phyloP scores from a whole-genome alignment of 2,113 vertebrate genomes.

The Strix uralensis region DNA sequence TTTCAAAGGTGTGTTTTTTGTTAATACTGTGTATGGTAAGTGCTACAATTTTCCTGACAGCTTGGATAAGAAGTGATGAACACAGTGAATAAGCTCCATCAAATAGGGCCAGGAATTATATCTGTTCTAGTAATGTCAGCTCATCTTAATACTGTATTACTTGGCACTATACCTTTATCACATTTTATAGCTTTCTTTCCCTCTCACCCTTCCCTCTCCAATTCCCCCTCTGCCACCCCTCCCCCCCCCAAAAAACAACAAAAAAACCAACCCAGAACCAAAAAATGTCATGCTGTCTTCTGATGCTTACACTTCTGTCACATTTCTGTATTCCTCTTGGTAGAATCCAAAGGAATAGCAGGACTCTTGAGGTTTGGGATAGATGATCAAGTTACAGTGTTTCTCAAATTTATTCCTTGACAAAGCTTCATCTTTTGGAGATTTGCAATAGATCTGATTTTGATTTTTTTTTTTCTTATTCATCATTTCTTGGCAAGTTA shows the following conservation, averaged over 20 bases:
- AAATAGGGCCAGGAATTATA: conserved; percentile 48
- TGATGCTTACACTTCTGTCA: neutral
- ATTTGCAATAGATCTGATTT: neutral
- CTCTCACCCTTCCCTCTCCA: neutral
- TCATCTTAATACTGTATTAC: conserved; percentile 12
- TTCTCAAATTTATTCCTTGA: conserved; percentile 9
- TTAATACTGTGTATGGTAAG: conserved; percentile 48
- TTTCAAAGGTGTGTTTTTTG: conserved; percentile 62
- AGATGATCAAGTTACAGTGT: neutral
- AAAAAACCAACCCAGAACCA: neutral
- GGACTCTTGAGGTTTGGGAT: neutral
- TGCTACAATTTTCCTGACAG: conserved; percentile 63
- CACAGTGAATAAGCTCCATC: conserved; percentile 56
- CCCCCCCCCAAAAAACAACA: no score
- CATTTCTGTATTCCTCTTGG: neutral
- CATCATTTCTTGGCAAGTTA: conserved; percentile 50
- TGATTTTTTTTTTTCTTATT: neutral
- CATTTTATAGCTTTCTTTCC: neutral
- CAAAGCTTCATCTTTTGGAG: conserved; percentile 1
- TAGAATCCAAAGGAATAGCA: neutral
- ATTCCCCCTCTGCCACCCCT: no score
- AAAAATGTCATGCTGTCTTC: neutral
- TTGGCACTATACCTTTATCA: conserved; percentile 46
- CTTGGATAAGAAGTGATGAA: conserved; percentile 66
- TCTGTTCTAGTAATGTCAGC: conserved; percentile 44